Conservation (phyloP, 2,113 vertebrate genomes). For the Oophaga pumilio region DNA sequence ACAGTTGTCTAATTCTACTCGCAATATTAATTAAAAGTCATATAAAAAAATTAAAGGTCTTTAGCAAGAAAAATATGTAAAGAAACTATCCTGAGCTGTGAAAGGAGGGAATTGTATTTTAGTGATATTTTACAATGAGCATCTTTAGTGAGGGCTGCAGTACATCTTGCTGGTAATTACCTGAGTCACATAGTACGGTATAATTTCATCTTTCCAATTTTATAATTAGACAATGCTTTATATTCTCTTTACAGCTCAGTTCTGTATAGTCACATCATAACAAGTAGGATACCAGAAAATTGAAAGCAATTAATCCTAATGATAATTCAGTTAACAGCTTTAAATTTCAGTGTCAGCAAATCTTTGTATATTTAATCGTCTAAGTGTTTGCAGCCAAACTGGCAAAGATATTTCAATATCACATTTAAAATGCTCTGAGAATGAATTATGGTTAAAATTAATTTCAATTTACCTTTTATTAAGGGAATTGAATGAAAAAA, state of each 20-base stretch:
- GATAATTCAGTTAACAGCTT: constrained; percentile 2
- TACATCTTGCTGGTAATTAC: background rate
- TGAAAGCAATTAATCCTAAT: constrained; percentile 19
- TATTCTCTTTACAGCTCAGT: background rate
- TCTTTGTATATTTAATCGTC: background rate
- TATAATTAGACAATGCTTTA: background rate
- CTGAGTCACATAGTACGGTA: background rate
- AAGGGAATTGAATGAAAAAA: background rate
- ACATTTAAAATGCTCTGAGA: background rate
- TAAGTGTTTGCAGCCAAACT: constrained; percentile 3
- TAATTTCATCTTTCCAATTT: background rate
- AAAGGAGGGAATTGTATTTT: background rate
- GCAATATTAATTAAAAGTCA: background rate
- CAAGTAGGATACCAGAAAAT: background rate
- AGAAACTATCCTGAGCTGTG: background rate
- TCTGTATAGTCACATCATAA: background rate
- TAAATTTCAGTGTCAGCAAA: background rate
- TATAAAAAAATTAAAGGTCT: background rate
- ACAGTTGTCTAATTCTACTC: background rate
- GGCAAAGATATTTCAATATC: background rate
- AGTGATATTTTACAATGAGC: background rate
- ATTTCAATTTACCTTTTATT: too few relatives aligned
- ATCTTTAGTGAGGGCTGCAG: background rate
- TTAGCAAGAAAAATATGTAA: background rate
- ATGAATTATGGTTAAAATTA: background rate